These are phyloP conservation scores for Gerosis bhagava DNA, from an alignment of 2,888 invertebrate genomes.

Conservation along the genomic window DNA sequence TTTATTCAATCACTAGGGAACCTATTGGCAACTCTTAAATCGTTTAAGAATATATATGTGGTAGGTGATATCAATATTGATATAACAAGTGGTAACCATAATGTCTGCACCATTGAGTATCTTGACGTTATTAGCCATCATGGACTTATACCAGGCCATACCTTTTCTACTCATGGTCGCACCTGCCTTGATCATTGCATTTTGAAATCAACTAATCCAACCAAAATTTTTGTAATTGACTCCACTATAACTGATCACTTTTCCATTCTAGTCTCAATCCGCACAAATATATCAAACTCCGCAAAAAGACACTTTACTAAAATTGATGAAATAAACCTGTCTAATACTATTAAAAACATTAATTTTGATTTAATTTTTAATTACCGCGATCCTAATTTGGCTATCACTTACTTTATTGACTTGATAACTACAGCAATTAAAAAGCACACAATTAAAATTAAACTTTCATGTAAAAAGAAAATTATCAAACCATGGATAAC, in stretches of 20 bases:
- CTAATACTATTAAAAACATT: background rate
- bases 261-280: background rate
- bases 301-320: background rate
- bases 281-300: background rate
- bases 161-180: background rate
- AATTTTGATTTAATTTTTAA: background rate
- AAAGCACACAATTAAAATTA: background rate
- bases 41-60: background rate
- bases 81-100: background rate
- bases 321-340: background rate
- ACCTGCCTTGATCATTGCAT: background rate
- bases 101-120: background rate
- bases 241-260: background rate
- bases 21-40: background rate
- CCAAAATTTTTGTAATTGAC: background rate
- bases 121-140: too few relatives aligned
- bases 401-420: background rate
- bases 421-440: background rate
- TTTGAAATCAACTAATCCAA: background rate
- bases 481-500: too few relatives aligned
- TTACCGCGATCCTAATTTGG: background rate
- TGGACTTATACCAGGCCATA: background rate
- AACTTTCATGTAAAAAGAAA: background rate
- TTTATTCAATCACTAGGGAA: background rate
- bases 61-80: constrained; percentile 1